These are phyloP conservation scores for Saxidomus purpurata DNA, from an alignment of 1,140 invertebrate species.

Conservation along the genomic window DNA sequence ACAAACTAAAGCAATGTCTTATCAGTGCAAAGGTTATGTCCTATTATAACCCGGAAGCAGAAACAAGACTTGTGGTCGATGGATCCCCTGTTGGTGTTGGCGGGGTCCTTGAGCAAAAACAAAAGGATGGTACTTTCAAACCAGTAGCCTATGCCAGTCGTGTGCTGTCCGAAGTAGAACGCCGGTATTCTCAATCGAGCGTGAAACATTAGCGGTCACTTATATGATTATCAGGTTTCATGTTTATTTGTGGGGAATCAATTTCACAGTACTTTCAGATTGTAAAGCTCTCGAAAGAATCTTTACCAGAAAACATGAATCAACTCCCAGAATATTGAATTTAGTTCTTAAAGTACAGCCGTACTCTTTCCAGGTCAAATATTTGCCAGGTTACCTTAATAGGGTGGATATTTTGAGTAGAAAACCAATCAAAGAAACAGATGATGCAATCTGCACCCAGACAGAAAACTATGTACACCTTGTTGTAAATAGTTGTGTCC, in stretches of 20 bases:
- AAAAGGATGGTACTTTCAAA: slow-evolving; percentile 16
- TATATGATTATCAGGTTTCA: slow-evolving; percentile 78
- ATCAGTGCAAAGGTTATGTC: slow-evolving; percentile 23
- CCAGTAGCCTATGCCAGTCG: no score
- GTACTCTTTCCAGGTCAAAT: no score
- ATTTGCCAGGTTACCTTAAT: no score
- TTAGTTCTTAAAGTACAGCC: slow-evolving; percentile 71
- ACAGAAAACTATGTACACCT: no score
- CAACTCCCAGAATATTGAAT: slow-evolving; percentile 58
- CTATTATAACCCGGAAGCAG: slow-evolving; percentile 36
- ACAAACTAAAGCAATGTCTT: slow-evolving; percentile 47
- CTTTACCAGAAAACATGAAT: slow-evolving; percentile 54
- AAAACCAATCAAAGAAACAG: no score
- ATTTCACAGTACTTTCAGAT: slow-evolving; percentile 84
- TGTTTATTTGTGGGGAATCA: slow-evolving; percentile 84
- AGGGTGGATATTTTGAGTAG: no score
- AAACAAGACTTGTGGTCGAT: slow-evolving; percentile 64
- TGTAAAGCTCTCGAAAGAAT: slow-evolving; percentile 80
- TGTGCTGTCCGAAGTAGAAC: neutral
- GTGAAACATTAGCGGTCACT: neutral
- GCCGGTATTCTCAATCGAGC: no score
- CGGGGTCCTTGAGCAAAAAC: slow-evolving; percentile 9
- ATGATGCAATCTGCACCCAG: no score
- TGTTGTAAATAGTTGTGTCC: no score
- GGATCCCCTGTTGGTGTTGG: neutral